A percentile compares a stretch with the other conserved stretches of the same genome.
Evolutionary conservation across 2,113 vertebrate species (phyloP).

Genomic region (Tylochromis polylepis): DNA sequence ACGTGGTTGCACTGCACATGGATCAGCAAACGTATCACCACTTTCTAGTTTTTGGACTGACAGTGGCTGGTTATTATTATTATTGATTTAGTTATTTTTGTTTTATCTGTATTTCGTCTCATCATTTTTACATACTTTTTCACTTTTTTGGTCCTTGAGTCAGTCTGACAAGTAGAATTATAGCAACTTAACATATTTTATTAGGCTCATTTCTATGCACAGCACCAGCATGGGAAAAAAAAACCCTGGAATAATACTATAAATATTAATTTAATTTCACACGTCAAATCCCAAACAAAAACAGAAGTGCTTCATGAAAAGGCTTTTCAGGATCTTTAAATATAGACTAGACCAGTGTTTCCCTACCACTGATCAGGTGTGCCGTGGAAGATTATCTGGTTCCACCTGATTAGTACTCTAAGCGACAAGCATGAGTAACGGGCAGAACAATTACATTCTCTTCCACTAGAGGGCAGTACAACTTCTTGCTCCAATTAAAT

Average conservation of each 20-base stretch:
- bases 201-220: background rate
- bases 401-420: too few relatives aligned
- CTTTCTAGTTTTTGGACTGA: background rate
- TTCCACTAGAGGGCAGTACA: too few relatives aligned
- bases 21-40: fast-evolving
- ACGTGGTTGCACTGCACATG: fast-evolving
- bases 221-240: background rate
- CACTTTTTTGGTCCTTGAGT: background rate
- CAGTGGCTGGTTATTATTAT: background rate
- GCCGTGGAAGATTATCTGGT: too few relatives aligned
- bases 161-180: background rate
- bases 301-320: background rate
- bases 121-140: background rate
- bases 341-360: background rate
- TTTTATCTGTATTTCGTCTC: background rate
- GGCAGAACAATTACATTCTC: too few relatives aligned
- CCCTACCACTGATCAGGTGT: too few relatives aligned
- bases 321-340: background rate
- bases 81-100: background rate
- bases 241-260: background rate
- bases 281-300: background rate
- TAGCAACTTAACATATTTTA: background rate
- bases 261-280: background rate
- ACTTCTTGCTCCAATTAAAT: too few relatives aligned
- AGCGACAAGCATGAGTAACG: too few relatives aligned